A percentile compares a stretch with the other conserved stretches of the same genome.
Evolutionary conservation across 92 coral and sea anemone genomes (phyloP).

Genomic region (Scolanthus callimorphus): DNA sequence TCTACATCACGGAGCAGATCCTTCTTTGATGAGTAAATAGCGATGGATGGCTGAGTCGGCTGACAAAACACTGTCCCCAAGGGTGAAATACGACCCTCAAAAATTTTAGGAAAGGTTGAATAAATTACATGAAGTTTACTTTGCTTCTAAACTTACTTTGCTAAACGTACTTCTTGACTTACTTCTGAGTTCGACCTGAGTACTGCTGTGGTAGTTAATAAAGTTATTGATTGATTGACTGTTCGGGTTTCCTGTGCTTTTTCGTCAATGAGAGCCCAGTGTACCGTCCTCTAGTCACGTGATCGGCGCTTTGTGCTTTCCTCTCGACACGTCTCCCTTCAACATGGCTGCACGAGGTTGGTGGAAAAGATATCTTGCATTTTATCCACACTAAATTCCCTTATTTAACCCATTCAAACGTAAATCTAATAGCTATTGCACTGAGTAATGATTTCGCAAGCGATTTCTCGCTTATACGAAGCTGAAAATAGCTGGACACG

Average conservation of each 20-base stretch:
- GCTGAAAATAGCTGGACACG: not conserved
- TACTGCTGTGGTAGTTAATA: no score
- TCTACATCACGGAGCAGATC: no score
- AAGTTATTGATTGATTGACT: no score
- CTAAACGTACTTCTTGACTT: no score
- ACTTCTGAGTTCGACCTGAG: no score
- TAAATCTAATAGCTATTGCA: not conserved
- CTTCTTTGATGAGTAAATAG: no score
- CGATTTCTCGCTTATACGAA: not conserved
- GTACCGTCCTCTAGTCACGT: slow-evolving; percentile 36
- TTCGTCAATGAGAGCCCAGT: not conserved
- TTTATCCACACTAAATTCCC: not conserved
- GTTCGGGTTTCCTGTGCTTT: slow-evolving; percentile 25
- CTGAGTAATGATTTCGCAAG: not conserved
- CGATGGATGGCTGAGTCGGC: no score
- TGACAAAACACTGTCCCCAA: no score
- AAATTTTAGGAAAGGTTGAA: no score
- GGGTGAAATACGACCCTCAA: no score
- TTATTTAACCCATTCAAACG: not conserved
- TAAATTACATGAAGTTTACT: no score
- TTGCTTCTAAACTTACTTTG: no score
- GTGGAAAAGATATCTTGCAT: not conserved
- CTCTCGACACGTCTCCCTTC: slow-evolving; percentile 95
- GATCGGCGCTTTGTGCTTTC: slow-evolving; percentile 57
- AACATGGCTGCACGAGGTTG: slow-evolving; percentile 99